Percentiles rank a stretch among this genome's conserved stretches.
phyloP scores from a whole-genome alignment of 2,113 vertebrate species.

The Otolemur garnettii region DNA sequence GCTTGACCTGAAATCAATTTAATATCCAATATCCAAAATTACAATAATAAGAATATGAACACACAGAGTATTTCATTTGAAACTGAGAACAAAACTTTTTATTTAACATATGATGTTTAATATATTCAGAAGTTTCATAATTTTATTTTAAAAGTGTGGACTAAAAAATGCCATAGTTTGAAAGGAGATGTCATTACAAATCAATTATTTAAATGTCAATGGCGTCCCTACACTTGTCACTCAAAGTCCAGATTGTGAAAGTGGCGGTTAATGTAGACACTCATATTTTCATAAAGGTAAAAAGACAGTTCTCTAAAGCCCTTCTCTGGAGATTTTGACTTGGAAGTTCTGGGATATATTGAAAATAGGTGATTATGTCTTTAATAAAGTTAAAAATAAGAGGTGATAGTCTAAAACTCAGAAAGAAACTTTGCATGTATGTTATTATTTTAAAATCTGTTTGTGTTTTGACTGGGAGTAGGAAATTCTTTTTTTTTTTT shows the following conservation, averaged over 20 bases:
- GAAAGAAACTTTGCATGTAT: neutral
- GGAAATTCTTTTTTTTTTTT: neutral
- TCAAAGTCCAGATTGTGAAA: neutral
- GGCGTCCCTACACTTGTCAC: neutral
- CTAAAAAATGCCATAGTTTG: neutral
- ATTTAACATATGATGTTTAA: neutral
- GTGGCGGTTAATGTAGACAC: neutral
- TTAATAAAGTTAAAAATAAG: neutral
- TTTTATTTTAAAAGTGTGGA: neutral
- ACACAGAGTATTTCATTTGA: neutral
- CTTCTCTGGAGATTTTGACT: neutral
- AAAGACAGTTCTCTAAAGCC: neutral
- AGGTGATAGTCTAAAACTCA: neutral
- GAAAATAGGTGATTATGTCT: neutral
- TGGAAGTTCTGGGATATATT: neutral
- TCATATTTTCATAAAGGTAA: neutral
- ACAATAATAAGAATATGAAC: neutral
- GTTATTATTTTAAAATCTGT: neutral
- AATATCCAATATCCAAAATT: neutral
- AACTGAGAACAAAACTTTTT: neutral
- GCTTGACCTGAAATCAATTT: neutral
- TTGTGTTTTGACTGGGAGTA: neutral
- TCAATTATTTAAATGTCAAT: neutral
- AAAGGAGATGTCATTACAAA: neutral
- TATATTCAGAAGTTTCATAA: neutral